A percentile compares a stretch with the other conserved stretches of the same genome.
Conservation (phyloP, 2,113 vertebrate species). For the Pleuronectes platessa region DNA sequence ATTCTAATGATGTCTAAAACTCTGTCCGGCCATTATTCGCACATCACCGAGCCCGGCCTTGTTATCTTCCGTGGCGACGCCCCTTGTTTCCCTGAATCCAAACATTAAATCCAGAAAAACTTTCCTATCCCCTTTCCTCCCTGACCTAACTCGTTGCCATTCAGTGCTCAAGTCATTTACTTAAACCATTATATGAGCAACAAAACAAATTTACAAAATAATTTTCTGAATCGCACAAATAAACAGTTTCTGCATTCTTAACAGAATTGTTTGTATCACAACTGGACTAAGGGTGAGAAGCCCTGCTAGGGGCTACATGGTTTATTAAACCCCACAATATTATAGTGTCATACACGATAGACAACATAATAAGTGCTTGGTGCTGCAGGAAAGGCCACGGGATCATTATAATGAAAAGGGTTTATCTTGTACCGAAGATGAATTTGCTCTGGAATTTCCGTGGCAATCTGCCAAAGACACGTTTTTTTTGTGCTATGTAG, state of each 20-base stretch:
- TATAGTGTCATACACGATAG: not conserved
- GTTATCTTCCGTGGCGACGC: constrained; percentile 50
- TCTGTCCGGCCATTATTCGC: constrained; percentile 66
- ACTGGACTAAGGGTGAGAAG: constrained; percentile 14
- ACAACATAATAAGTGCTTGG: not conserved
- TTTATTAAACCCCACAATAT: constrained; percentile 13
- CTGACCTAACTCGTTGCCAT: constrained; percentile 16
- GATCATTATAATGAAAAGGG: constrained; percentile 3
- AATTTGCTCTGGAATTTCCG: not conserved
- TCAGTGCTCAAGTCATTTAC: constrained; percentile 38
- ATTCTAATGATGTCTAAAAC: constrained; percentile 72
- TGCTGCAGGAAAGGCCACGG: not conserved
- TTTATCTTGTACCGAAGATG: constrained; percentile 1
- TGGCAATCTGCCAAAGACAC: constrained; percentile 1
- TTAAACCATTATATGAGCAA: constrained; percentile 29
- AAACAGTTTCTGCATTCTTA: constrained; percentile 32
- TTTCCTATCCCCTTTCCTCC: not conserved
- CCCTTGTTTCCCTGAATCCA: constrained; percentile 59
- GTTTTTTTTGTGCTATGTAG: not conserved
- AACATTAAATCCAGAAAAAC: constrained; percentile 52
- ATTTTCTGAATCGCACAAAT: constrained; percentile 16
- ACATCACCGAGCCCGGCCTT: constrained; percentile 58
- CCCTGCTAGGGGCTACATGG: not conserved
- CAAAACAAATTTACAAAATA: not conserved
- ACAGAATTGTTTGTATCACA: not conserved